These are phyloP conservation scores for Morinoia aosen DNA, from an alignment of 2,888 invertebrate genomes.

Conservation along the genomic window DNA sequence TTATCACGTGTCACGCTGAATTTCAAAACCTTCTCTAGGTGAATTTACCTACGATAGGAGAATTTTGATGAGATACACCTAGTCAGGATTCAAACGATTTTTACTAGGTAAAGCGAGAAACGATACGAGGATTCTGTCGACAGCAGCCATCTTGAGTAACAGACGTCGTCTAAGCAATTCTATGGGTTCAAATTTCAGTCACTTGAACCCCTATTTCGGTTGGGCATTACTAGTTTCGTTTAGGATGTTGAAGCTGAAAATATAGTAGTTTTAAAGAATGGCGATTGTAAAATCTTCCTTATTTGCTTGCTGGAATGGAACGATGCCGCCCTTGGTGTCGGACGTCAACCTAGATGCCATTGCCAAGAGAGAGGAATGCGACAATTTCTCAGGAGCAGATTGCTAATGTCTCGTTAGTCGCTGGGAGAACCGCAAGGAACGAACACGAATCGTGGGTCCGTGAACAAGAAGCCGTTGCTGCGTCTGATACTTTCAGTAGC, in stretches of 20 bases:
- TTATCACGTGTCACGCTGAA: too few species aligned
- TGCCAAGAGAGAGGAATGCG: constrained; percentile 41
- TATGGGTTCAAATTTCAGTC: too few species aligned
- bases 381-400: constrained; percentile 66
- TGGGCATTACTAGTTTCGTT: too few species aligned
- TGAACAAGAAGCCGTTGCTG: background rate
- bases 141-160: too few species aligned
- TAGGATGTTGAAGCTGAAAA: too few species aligned
- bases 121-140: too few species aligned
- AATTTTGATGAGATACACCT: too few species aligned
- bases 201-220: too few species aligned
- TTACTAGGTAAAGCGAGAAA: constrained; percentile 47
- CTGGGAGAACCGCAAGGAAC: constrained; percentile 57
- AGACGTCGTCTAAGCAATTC: too few species aligned
- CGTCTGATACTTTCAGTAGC: background rate
- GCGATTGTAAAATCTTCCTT: background rate
- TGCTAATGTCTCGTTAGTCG: constrained; percentile 65
- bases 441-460: background rate
- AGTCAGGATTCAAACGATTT: too few species aligned
- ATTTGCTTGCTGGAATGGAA: constrained; percentile 78
- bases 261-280: background rate
- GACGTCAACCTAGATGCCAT: constrained; percentile 63
- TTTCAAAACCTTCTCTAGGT: too few species aligned
- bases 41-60: too few species aligned
- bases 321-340: constrained; percentile 80